These are phyloP conservation scores for Oreochromis aureus DNA, from an alignment of 2,113 vertebrate genomes.

Conservation along the genomic window DNA sequence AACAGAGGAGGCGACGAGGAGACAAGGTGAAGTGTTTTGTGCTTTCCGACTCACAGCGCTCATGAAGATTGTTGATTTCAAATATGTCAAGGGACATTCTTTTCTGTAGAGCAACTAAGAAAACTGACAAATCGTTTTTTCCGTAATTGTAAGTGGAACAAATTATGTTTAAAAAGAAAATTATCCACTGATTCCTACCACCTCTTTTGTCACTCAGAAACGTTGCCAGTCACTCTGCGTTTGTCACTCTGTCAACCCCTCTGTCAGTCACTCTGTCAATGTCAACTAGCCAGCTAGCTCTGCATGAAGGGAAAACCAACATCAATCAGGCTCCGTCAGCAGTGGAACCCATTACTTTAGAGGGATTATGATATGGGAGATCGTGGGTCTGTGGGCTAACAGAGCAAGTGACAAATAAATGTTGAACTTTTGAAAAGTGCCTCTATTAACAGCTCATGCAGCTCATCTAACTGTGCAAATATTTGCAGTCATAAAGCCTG, in stretches of 20 bases:
- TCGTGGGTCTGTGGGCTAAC: background rate
- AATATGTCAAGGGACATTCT: background rate
- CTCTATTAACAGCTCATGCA: conserved; percentile 20
- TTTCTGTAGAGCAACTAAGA: background rate
- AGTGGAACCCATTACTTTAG: conserved; percentile 24
- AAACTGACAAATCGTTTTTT: background rate
- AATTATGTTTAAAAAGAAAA: background rate
- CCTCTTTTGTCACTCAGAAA: conserved; percentile 8
- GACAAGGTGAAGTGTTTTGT: background rate
- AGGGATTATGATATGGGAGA: conserved; percentile 42
- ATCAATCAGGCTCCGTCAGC: conserved; percentile 54
- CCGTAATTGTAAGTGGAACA: background rate
- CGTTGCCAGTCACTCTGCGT: conserved; percentile 10
- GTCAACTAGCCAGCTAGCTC: conserved; percentile 26
- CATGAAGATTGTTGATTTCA: background rate
- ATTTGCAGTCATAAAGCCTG: conserved; percentile 26
- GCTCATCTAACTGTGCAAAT: conserved; percentile 49
- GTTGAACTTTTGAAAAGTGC: conserved; percentile 27
- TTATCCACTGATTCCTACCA: background rate
- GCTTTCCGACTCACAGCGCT: background rate
- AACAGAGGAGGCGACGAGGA: background rate
- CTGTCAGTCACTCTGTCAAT: conserved; percentile 56
- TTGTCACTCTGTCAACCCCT: conserved; percentile 49
- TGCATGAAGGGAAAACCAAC: conserved; percentile 1
- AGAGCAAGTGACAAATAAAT: conserved; percentile 28